Evolutionary conservation across 2,888 invertebrate species (phyloP), one percentile per base, ranked within the genome.

Genomic region (Macrophya alboannulata): DNA sequence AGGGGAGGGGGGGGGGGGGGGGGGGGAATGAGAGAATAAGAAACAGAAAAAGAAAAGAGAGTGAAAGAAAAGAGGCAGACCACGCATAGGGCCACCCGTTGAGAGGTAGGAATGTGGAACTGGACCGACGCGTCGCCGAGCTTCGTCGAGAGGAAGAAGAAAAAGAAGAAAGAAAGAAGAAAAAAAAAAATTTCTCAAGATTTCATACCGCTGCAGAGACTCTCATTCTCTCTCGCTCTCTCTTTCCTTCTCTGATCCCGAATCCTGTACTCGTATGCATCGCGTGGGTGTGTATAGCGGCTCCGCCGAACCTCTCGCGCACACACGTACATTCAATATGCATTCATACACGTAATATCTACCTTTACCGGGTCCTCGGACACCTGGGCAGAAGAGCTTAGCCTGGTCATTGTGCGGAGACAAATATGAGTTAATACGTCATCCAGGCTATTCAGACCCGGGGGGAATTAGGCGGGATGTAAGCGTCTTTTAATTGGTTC

Each of bases 351-450:
- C 68, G 62, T 72, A 85, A 86, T 85, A 68, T 55, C 4, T 51
- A 51, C 77, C 51, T 77, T 48, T 43, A 21, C 43, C 43, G 21
- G 31, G 43, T 21, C 40, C 79, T 90, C 90, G 90, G 90, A 91
- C 91, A 92, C 91, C 91, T 92, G 91, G 91, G 90, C 88, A 88
- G 90, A 90, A 37, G 90, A 91, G 90, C 90, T 92, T 89, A 90
- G 90, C 88, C 88, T 90, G 87, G 89, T 81, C 87, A 92, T 92
- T 92, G 92, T 92, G 90, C 89, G 90, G 90, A 92, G 92, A 93
- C 92, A 92, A 93, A 93, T 92, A 92, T 91, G 92, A 92, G 91
- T 91, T 92, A 92, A 93, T 93, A 92, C 91, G 91, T 92, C 92
- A 93, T 92, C 90, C 90, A 87, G 89, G 88, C 90, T 88, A 90